Base-by-base conservation (phyloP, 2,888 invertebrate species). In the Eilema depressum region DNA sequence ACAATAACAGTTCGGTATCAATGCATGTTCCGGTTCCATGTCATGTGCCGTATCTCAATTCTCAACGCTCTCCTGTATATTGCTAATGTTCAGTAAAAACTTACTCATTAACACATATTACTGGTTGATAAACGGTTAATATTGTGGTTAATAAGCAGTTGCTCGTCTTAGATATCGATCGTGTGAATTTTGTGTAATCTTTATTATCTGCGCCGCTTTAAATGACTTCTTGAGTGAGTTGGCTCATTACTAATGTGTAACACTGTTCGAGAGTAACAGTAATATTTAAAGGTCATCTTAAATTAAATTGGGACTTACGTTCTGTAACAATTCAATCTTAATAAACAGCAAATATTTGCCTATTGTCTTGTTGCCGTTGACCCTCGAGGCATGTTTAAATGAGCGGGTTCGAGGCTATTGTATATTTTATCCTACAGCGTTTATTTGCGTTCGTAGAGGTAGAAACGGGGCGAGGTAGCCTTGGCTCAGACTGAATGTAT, bases 1-100 rank as follows among this genome's bases (percentile, higher is more conserved):
- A 92, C 91, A 91, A 93, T 92, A 86, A 88, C 84, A 83, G 76
- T 76, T 81, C 77, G 80, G 75, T 83, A 85, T 86, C 78, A 79
- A 75, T 80, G 80, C 75, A 75, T 82, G 83, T 83, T 86, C 83
- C 80, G 78, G 85, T 86, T 85, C 83, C 83, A 85, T 80, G 81
- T 74, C 78, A 85, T 79, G 82, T 74, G 76, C 72, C 74, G 78
- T 71, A 69, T 81, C 78, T 62, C 72, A 69, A 75, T 73, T 81
- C 78, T 62, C 72, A 69, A 75, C 74, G 73, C 66, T 78, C 33
- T 75, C 71, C 69, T 69, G 63, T 75, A 66, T 70, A 73, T 67
- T 66, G 68, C 68, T 57, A 71, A 75, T 69, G 30, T 28, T 66
- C 23, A 63, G 37, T 65, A 76, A 79, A 76, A 79, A 79, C 47